phyloP scores from a whole-genome alignment of 2,113 vertebrate species.

The Tupaia tana region DNA sequence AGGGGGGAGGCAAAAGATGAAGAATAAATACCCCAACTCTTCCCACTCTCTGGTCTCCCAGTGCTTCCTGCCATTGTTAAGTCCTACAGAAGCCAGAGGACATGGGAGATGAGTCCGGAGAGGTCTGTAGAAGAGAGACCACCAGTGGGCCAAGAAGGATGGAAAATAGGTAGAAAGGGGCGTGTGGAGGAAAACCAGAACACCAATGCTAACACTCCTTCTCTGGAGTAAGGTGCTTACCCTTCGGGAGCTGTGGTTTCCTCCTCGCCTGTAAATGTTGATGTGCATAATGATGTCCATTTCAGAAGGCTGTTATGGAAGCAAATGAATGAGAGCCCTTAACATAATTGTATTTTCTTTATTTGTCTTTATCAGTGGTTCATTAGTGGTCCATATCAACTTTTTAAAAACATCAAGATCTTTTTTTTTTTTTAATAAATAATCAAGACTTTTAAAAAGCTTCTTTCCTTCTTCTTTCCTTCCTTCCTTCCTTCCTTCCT shows the following conservation, averaged over 20 bases:
- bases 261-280: conserved; percentile 9
- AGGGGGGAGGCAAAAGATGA: no score
- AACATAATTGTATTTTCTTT: not conserved
- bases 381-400: not conserved
- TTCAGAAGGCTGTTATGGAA: not conserved
- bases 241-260: not conserved
- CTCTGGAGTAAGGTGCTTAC: not conserved
- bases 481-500: no score
- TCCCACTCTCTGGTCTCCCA: not conserved
- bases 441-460: no score
- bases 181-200: not conserved
- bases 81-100: not conserved
- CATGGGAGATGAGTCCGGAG: not conserved
- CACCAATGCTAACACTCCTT: not conserved
- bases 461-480: no score
- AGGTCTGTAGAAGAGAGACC: not conserved
- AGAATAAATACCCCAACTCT: not conserved
- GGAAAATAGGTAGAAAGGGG: not conserved
- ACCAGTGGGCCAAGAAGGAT: not conserved
- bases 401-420: not conserved
- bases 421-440: no score
- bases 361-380: not conserved
- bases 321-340: not conserved
- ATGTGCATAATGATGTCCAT: not conserved
- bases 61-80: not conserved